Evolutionary conservation across 23 tunicate species (phyloP), one percentile per base, ranked within the genome.

Genomic region (Trididemnum nubilum): DNA sequence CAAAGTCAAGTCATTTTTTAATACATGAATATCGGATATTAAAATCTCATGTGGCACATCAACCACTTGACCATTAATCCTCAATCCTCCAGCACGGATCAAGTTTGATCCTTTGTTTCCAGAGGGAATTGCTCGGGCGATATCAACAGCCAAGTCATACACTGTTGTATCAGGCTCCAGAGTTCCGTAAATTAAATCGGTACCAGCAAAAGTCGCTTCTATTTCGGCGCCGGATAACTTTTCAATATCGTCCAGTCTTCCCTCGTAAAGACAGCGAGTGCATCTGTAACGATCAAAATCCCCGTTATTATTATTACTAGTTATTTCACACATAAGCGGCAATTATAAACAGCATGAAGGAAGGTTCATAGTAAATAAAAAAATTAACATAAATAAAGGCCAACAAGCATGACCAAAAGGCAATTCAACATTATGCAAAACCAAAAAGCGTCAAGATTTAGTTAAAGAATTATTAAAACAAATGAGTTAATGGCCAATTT

Each of bases 151-250:
- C 2, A 77, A 19, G 65, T 92, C 97, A 77, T 83, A 92, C 34
- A 87, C 76, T 1, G 97, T 87, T 15, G 97, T 92, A 40, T 83
- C 77, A 7, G 92, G 92, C 82, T 92, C 97, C 36, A 92, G 57
- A 2, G 80, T 67, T 21, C 85, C 85, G 32, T 83, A 34, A 33
- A 83, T 64, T 2, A 93, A 82, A 29, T 83, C 80, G 32, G 84
- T 80, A 21, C 80, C 90, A 39, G 65, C 15, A 74, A 93, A 93
- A 0, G 94, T 88, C 0, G 78, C 50, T 9, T 32, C 87, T 4
- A 93, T 80, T 73, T 93, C 98, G 12, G 80, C 86, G 0, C 80
- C 87, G 0, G 86, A 40, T n/a, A 93, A 65, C 22, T 49, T 27
- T 35, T 88, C 98, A 3, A 93, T 44, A 38, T 87, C 86, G 65